These are phyloP conservation scores for Apodemus speciosus DNA, from an alignment of 2,113 vertebrate genomes.

Conservation along the genomic window DNA sequence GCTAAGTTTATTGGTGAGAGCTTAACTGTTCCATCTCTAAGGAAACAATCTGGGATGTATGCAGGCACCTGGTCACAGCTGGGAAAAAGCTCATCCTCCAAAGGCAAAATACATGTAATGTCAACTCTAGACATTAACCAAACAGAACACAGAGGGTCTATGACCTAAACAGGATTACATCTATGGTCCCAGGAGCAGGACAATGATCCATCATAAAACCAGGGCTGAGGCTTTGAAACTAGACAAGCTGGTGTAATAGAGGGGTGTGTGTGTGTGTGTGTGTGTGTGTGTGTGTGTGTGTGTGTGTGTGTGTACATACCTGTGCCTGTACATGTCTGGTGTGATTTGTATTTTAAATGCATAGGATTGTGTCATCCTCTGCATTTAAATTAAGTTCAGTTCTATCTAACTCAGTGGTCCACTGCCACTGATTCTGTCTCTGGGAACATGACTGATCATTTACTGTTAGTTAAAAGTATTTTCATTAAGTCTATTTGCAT, in stretches of 20 bases:
- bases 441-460: fast-evolving
- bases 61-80: conserved; percentile 32
- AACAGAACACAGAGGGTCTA: not conserved
- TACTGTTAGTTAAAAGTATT: not conserved
- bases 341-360: too few relatives aligned
- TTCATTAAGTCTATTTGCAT: not conserved
- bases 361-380: not conserved
- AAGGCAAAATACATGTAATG: not conserved
- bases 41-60: not conserved
- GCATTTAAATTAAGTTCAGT: not conserved
- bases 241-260: not conserved
- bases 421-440: not conserved
- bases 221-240: fast-evolving
- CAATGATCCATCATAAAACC: fast-evolving
- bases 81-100: conserved; percentile 10
- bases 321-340: not conserved
- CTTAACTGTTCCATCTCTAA: not conserved
- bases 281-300: fast-evolving
- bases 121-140: not conserved
- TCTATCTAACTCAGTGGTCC: too few relatives aligned
- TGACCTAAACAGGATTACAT: not conserved
- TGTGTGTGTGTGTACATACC: fast-evolving
- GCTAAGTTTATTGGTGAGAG: not conserved
- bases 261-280: too few relatives aligned
- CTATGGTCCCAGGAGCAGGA: not conserved